Base-by-base conservation (phyloP, 1,140 invertebrate genomes). In the Neodiprion virginianus region DNA sequence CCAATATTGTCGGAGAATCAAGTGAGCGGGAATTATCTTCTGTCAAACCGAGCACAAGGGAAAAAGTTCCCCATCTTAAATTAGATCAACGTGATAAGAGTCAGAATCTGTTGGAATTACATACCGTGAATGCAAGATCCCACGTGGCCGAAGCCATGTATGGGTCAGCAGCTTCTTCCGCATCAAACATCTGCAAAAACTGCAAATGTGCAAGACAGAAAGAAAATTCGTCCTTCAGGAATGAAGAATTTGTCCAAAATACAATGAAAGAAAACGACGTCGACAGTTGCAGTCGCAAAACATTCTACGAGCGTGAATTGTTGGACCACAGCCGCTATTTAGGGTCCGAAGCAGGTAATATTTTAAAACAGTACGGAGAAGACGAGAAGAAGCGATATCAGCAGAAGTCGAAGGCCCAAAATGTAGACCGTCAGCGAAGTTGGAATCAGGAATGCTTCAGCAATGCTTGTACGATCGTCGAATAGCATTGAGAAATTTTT, bases 171-270 rank as follows among this genome's bases (percentile, higher is more conserved):
- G 48, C 53, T 70, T 69, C 75, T 14, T 7, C 21, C 4, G 21
- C 28, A 21, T 69, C 75, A 5, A 73, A 73, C 23, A 5, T 71
- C 40, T 76, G 75, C 61, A 21, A 65, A 14, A 67, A 12, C 21
- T 76, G 75, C 68, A 73, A 73, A 53, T 28, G 68, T n/a, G 53
- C n/a, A 14, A 66, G 17, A 17, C 66, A 65, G 40, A 21, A 69
- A 11, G 40, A 69, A 69, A 14, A 23, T 40, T 61, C 53, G 53
- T 61, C 11, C 53, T 7, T 61, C 4, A 14, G 11, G 21, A 69
- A 23, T 8, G 23, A 69, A 69, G 67, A 69, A 69, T 11, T 21
- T 23, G 40, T 61, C 53, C 53, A 4, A 40, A 40, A 40, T 17
- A 61, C 8, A 61, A 12, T 17, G 4, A 61, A 61, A 61, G 53